These are phyloP conservation scores for Lasioglossum pauxillum DNA, from an alignment of 2,888 invertebrate species.

Conservation along the genomic window DNA sequence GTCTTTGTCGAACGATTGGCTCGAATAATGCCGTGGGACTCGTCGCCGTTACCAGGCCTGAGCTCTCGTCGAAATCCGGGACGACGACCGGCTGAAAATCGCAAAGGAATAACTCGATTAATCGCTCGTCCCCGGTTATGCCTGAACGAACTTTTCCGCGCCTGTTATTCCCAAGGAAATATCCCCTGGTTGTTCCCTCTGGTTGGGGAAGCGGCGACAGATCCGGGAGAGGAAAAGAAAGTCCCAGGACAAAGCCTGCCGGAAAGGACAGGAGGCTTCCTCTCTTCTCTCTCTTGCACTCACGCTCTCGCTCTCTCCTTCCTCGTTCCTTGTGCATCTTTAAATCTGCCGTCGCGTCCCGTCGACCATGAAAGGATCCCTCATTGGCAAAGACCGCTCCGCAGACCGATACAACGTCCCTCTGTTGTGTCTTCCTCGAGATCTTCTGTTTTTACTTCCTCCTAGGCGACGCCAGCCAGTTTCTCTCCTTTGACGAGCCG, in stretches of 20 bases:
- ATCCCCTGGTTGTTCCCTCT: conserved; percentile 19
- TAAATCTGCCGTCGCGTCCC: conserved; percentile 53
- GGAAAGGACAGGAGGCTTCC: conserved; percentile 31
- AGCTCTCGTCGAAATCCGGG: conserved; percentile 33
- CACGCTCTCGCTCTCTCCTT: neutral
- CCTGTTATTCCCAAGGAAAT: conserved; percentile 53
- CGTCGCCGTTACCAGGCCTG: conserved; percentile 20
- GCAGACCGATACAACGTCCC: conserved; percentile 38
- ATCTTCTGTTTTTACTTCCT: conserved; percentile 30
- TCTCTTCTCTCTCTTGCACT: conserved; percentile 16
- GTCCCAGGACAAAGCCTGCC: conserved; percentile 38
- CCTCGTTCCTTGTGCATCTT: conserved; percentile 43
- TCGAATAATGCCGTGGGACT: conserved; percentile 51
- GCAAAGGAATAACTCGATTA: conserved; percentile 71
- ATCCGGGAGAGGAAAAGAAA: conserved; percentile 18
- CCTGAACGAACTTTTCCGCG: conserved; percentile 59
- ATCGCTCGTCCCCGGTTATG: conserved; percentile 57
- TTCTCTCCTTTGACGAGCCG: conserved; percentile 28
- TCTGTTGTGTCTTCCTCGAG: conserved; percentile 20
- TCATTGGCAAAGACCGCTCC: conserved; percentile 50
- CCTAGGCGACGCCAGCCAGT: neutral
- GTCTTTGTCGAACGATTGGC: conserved; percentile 25
- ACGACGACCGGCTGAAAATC: conserved; percentile 57
- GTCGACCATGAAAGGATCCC: conserved; percentile 53
- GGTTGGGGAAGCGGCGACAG: conserved; percentile 15